A percentile compares a stretch with the other conserved stretches of the same genome.
These are phyloP conservation scores for Brachionus asplanchnoidis DNA, from an alignment of 1,140 invertebrate species.

Conservation along the genomic window DNA sequence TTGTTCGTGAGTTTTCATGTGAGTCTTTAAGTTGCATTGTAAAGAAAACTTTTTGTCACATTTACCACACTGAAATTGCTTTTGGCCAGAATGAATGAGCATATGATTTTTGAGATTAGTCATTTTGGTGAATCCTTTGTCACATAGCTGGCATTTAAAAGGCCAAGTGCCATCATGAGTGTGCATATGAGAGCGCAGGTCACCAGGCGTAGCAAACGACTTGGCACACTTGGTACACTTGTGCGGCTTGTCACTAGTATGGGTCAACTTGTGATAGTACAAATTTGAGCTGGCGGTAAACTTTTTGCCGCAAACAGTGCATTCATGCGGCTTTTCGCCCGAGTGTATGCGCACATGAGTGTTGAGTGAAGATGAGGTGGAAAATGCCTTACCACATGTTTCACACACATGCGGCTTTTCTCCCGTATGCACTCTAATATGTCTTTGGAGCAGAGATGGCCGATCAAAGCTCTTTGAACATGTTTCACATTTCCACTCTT, in stretches of 20 bases:
- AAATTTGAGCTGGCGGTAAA: slow-evolving; percentile 93
- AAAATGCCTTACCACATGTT: slow-evolving; percentile 86
- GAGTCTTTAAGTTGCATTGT: slow-evolving; percentile 39
- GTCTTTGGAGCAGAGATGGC: slow-evolving; percentile 62
- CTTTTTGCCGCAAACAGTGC: slow-evolving; percentile 85
- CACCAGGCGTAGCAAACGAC: slow-evolving; percentile 42
- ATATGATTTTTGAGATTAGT: slow-evolving; percentile 89
- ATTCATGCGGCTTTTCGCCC: slow-evolving; percentile 86
- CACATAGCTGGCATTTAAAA: slow-evolving; percentile 60
- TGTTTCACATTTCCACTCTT: slow-evolving; percentile 64
- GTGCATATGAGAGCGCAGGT: slow-evolving; percentile 26
- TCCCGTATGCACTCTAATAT: slow-evolving; percentile 59
- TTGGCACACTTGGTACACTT: slow-evolving; percentile 28
- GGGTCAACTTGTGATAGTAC: slow-evolving; percentile 96
- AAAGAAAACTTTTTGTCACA: slow-evolving; percentile 17
- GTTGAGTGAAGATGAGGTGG: slow-evolving; percentile 87
- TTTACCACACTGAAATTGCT: neutral
- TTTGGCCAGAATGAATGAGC: slow-evolving; percentile 25
- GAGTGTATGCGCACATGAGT: slow-evolving; percentile 90
- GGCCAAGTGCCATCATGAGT: slow-evolving; percentile 40
- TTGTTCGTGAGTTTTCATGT: slow-evolving; percentile 5
- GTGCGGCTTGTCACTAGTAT: slow-evolving; percentile 53
- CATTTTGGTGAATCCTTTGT: slow-evolving; percentile 81
- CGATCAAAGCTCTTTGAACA: slow-evolving; percentile 81
- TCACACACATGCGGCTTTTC: slow-evolving; percentile 93